A percentile compares a stretch with the other conserved stretches of the same genome.
phyloP scores from a whole-genome alignment of 2,888 invertebrate genomes.

The Sarcophaga subvicina region DNA sequence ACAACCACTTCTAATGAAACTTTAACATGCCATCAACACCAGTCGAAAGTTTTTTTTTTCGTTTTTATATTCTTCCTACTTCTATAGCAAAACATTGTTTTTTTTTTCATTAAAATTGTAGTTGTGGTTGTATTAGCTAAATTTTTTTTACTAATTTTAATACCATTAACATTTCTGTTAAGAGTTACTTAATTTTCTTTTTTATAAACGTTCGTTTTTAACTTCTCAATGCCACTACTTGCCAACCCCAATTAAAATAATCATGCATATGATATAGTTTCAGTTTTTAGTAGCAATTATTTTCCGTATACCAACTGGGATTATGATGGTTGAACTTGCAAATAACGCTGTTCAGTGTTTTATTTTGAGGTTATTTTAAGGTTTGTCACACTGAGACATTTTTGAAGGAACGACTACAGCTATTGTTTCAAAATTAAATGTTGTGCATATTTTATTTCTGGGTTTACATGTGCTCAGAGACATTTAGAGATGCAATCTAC shows the following conservation, averaged over 20 bases:
- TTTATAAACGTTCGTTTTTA: no score
- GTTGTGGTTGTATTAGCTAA: not conserved
- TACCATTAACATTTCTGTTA: slow-evolving; percentile 9
- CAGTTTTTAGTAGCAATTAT: slow-evolving; percentile 48
- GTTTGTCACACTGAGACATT: slow-evolving; percentile 31
- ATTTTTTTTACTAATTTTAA: no score
- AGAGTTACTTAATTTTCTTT: not conserved
- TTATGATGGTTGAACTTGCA: slow-evolving; percentile 23
- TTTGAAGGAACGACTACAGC: not conserved
- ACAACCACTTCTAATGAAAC: slow-evolving; percentile 43
- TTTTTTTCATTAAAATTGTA: not conserved
- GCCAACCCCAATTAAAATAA: no score
- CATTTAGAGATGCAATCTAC: not conserved
- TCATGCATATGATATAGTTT: not conserved
- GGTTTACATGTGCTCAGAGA: slow-evolving; percentile 1
- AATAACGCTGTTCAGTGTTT: not conserved
- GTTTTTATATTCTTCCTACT: not conserved
- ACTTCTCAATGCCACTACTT: no score
- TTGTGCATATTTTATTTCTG: not conserved
- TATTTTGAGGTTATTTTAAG: slow-evolving; percentile 5
- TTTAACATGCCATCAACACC: slow-evolving; percentile 37
- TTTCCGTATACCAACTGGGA: slow-evolving; percentile 23
- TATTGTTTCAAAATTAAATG: not conserved
- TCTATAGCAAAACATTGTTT: not conserved
- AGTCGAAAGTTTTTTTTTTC: not conserved